Base-by-base conservation (phyloP, 1,140 invertebrate genomes). In the Apis laboriosa region DNA sequence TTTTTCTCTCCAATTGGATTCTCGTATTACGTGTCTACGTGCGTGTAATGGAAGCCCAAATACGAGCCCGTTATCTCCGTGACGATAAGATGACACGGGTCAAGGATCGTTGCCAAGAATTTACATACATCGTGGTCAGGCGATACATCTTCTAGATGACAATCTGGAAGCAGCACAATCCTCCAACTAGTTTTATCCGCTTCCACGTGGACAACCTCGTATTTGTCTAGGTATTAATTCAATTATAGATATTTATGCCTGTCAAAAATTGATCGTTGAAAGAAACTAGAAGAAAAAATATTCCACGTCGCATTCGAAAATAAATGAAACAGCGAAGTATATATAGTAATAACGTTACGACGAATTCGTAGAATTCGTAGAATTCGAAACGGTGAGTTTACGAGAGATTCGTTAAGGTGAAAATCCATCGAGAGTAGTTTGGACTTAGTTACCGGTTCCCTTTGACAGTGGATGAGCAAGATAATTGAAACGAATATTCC, bases 361-460 rank as follows among this genome's bases (percentile, higher is more conserved):
- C 11, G 5, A 55, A 43, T 77, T 49, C 12, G 2, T 24, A 12
- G 21, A 55, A 43, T 77, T 49, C 12, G 2, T 24, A 12, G 21
- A n/a, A n/a, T n/a, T n/a, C n/a, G n/a, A 1, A 58, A 5, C 19
- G 15, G 15, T 9, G 64, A 68, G 64, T 77, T 77, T 34, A 13
- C 34, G n/a, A n/a, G n/a, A 15, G n/a, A 2, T 64, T 77, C 76
- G 53, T 70, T 77, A 77, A 17, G 64, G 17, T 58, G 7, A 19
- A 43, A 43, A 4, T n/a, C 51, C 34, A 51, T 58, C 12, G 53
- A 15, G 19, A 9, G 51, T n/a, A 24, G 53, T 78, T 43, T 1
- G 5, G 9, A 78, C n/a, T 70, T 43, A 17, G 21, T 70, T 70
- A 9, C 17, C 15, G 24, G 17, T 11, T 60, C 17, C 56, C 15